Conservation (phyloP, 2,113 vertebrate genomes). For the Syngnathus scovelli region DNA sequence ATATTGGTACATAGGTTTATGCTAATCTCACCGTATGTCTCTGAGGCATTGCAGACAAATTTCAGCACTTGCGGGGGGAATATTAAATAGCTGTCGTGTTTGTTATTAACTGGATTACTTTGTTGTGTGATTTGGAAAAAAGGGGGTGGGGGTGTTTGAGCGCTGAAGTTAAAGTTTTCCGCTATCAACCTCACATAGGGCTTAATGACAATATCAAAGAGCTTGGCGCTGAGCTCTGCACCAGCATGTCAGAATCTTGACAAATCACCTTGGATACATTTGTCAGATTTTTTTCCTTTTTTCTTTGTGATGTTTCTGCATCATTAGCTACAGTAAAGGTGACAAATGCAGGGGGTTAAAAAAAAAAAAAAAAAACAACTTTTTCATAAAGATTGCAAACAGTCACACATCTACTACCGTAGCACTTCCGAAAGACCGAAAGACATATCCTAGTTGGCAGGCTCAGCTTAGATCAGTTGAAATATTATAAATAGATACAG, state of each 20-base stretch:
- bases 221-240: conserved; percentile 38
- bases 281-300: conserved; percentile 7
- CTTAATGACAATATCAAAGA: conserved; percentile 51
- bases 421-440: conserved; percentile 19
- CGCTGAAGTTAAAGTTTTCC: conserved; percentile 40
- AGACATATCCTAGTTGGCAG: conserved; percentile 18
- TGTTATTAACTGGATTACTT: conserved; percentile 54
- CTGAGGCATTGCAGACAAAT: conserved; percentile 46
- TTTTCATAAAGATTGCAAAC: conserved; percentile 41
- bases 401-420: conserved; percentile 5
- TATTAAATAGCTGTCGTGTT: conserved; percentile 54
- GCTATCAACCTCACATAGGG: conserved; percentile 36
- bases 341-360: conserved; percentile 34
- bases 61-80: conserved; percentile 46
- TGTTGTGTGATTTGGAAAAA: conserved; percentile 28
- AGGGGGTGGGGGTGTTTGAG: conserved; percentile 11
- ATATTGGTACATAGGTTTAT: conserved; percentile 70
- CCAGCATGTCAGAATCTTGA: conserved; percentile 43
- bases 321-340: conserved; percentile 42
- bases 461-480: conserved; percentile 21
- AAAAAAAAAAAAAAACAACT: conserved; percentile 19
- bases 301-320: conserved; percentile 24
- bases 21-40: conserved; percentile 67
- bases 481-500: conserved; percentile 34
- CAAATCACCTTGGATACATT: conserved; percentile 45